phyloP scores from a whole-genome alignment of 2,113 vertebrate genomes.

The Centropus unirufus region DNA sequence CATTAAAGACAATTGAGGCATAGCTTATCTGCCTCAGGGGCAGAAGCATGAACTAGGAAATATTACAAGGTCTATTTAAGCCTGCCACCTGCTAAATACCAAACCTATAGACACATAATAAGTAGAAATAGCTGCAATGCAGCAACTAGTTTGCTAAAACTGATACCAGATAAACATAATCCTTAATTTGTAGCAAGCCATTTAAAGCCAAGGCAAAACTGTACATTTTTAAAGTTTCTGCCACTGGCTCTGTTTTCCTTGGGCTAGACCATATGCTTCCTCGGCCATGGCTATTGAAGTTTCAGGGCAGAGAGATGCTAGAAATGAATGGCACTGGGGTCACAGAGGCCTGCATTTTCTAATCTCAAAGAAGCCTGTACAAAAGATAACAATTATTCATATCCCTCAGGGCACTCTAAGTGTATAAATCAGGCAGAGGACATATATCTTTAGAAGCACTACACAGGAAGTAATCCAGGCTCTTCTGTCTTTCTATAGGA shows the following conservation, averaged over 20 bases:
- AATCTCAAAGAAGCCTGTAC: neutral
- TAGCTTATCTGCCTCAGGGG: neutral
- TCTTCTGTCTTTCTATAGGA: neutral
- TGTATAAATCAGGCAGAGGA: neutral
- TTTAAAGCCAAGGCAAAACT: neutral
- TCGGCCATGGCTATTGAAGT: neutral
- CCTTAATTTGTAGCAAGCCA: neutral
- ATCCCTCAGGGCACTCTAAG: neutral
- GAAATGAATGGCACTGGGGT: neutral
- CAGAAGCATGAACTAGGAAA: neutral
- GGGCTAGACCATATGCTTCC: neutral
- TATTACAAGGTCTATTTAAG: slow-evolving; percentile 53
- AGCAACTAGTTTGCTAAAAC: neutral
- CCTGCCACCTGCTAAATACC: slow-evolving; percentile 4
- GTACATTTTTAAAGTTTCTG: neutral
- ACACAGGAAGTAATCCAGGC: neutral
- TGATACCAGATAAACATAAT: neutral
- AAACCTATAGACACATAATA: neutral
- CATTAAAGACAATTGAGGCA: neutral
- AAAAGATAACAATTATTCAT: neutral
- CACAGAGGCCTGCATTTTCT: neutral
- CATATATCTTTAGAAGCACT: neutral
- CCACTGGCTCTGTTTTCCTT: neutral
- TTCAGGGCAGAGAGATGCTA: neutral
- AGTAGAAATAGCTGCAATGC: neutral